phyloP scores from a whole-genome alignment of 2,888 invertebrate species.

The Melieria omissa region DNA sequence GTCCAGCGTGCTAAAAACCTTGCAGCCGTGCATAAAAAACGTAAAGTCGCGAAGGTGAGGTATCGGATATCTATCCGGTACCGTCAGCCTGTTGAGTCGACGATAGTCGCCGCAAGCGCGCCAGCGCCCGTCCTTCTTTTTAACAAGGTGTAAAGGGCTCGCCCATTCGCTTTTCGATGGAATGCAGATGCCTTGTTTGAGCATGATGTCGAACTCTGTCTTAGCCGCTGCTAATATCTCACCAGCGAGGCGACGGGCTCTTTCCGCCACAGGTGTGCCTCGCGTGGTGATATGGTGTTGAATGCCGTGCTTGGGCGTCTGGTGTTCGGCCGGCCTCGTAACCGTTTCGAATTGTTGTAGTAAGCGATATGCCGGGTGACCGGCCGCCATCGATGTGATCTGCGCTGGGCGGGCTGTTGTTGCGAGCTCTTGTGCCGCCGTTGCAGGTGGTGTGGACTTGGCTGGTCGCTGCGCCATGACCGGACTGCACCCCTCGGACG shows the following conservation, averaged over 20 bases:
- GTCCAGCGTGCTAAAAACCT: constrained; percentile 51
- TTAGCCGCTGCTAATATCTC: constrained; percentile 37
- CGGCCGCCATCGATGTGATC: no score
- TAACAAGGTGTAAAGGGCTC: constrained; percentile 38
- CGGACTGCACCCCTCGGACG: no score
- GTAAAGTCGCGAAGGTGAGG: constrained; percentile 44
- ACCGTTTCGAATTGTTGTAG: not conserved
- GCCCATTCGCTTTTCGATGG: constrained; percentile 43
- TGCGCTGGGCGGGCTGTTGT: no score
- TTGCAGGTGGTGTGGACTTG: constrained; percentile 6
- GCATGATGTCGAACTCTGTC: constrained; percentile 38
- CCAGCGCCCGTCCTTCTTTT: constrained; percentile 35
- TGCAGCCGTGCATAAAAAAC: constrained; percentile 46
- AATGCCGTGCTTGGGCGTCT: constrained; percentile 8
- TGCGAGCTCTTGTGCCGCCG: constrained; percentile 5
- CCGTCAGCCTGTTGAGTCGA: not conserved
- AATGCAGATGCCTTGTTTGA: constrained; percentile 36
- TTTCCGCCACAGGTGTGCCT: constrained; percentile 33
- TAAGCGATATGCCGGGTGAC: no score
- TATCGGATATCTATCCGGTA: constrained; percentile 54
- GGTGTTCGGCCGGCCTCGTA: not conserved
- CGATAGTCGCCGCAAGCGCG: constrained; percentile 34
- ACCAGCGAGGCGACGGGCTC: constrained; percentile 20
- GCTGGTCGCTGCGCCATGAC: not conserved
- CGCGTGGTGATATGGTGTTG: constrained; percentile 34